phyloP scores from a whole-genome alignment of 1,140 invertebrate genomes.

The Pseudomyrmex pallidus region DNA sequence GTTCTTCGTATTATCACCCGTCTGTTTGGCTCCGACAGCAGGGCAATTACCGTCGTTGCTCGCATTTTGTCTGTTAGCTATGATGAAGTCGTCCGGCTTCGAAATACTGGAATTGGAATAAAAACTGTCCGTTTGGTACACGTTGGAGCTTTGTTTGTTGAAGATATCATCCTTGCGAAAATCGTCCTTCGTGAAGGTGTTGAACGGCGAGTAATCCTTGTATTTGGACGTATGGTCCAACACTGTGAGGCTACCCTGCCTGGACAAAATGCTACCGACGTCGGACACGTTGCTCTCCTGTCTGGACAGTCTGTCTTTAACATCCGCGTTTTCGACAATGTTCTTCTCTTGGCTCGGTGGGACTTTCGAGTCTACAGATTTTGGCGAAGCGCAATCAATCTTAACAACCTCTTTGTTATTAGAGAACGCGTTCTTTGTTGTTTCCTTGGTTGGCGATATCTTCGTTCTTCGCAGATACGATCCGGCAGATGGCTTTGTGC shows the following conservation, averaged over 20 bases:
- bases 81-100: conserved; percentile 52
- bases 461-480: conserved; percentile 81
- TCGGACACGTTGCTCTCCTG: conserved; percentile 71
- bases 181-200: conserved; percentile 52
- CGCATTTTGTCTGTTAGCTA: conserved; percentile 30
- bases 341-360: conserved; percentile 40
- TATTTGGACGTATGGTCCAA: conserved; percentile 63
- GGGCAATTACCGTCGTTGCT: conserved; percentile 35
- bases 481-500: conserved; percentile 67
- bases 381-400: conserved; percentile 44
- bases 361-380: conserved; percentile 35
- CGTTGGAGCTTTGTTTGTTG: conserved; percentile 18
- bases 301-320: conserved; percentile 58
- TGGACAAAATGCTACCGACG: conserved; percentile 72
- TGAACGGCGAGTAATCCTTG: conserved; percentile 58
- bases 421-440: conserved; percentile 77
- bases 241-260: conserved; percentile 71
- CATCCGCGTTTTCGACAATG: conserved; percentile 1
- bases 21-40: conserved; percentile 4
- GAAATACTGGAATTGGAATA: conserved; percentile 69
- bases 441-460: conserved; percentile 83
- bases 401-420: conserved; percentile 47
- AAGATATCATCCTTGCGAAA: conserved; percentile 62
- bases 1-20: conserved; percentile 22
- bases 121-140: conserved; percentile 60